phyloP scores from a whole-genome alignment of 2,797 vertebrate species.

The Acipenser transmontanus region DNA sequence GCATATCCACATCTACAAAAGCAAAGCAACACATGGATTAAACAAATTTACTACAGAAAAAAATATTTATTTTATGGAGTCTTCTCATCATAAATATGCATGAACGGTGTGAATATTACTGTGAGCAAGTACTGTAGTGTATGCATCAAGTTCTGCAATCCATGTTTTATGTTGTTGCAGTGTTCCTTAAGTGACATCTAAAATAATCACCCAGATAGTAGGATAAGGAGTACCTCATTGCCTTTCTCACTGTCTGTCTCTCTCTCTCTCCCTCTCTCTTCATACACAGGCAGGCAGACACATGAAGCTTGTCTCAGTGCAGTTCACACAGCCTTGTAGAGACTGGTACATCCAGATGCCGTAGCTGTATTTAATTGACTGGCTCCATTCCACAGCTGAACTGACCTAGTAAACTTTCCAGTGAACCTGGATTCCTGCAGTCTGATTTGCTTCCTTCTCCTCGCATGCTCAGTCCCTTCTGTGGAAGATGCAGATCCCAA shows the following conservation, averaged over 20 bases:
- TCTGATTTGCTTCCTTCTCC: constrained; percentile 48
- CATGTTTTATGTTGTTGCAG: too few relatives aligned
- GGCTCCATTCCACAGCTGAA: constrained; percentile 39
- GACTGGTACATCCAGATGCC: constrained; percentile 21
- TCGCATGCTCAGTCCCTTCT: constrained; percentile 21
- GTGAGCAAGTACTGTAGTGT: too few relatives aligned
- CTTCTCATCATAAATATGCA: too few relatives aligned
- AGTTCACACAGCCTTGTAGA: constrained; percentile 15
- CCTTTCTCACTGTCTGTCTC: constrained; percentile 29
- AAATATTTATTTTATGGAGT: too few relatives aligned
- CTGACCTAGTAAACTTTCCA: constrained; percentile 51
- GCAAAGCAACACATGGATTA: too few relatives aligned
- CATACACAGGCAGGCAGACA: constrained; percentile 18
- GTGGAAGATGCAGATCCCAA: constrained; percentile 23
- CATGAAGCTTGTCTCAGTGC: constrained; percentile 17
- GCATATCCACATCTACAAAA: too few relatives aligned
- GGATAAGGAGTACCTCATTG: constrained; percentile 19
- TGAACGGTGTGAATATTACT: too few relatives aligned
- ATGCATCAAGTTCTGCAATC: too few relatives aligned
- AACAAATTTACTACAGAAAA: too few relatives aligned
- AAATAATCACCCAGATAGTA: too few relatives aligned
- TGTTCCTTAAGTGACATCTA: too few relatives aligned
- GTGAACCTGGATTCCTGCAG: constrained; percentile 45
- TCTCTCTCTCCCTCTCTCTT: accelerated
- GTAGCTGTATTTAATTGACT: constrained; percentile 27